These are phyloP conservation scores for Spisula subtruncata DNA, from an alignment of 2,888 invertebrate species.

Conservation along the genomic window DNA sequence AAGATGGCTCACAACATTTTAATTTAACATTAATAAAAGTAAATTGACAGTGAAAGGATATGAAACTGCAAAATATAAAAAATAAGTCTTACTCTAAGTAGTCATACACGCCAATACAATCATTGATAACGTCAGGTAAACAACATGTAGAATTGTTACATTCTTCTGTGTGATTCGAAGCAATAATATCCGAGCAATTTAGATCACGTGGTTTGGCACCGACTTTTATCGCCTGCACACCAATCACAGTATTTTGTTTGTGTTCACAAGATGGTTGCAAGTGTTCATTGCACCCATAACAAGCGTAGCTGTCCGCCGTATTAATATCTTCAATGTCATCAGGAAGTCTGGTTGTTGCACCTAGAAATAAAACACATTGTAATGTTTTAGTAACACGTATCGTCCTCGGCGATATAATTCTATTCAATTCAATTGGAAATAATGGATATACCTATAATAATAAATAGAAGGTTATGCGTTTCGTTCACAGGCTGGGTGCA, in stretches of 20 bases:
- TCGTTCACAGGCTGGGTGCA: no score
- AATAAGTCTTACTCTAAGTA: conserved; percentile 1
- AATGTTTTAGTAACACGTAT: no score
- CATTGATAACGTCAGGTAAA: neutral
- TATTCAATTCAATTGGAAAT: no score
- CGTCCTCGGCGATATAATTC: no score
- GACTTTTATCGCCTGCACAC: conserved; percentile 33
- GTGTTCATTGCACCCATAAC: conserved; percentile 16
- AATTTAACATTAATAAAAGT: no score
- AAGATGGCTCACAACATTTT: no score
- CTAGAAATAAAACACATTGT: neutral
- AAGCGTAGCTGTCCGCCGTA: neutral
- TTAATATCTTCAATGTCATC: neutral
- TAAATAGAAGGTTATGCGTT: no score
- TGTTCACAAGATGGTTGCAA: conserved; percentile 24
- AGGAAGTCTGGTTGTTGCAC: neutral
- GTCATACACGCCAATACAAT: conserved; percentile 8
- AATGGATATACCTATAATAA: no score
- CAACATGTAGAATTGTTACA: conserved; percentile 23
- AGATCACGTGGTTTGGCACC: conserved; percentile 13
- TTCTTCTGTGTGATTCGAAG: neutral
- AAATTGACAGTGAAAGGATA: no score
- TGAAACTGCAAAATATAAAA: neutral
- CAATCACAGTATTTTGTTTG: conserved; percentile 27
- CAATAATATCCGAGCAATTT: neutral